Conservation (phyloP, 1,140 invertebrate genomes). For the Pseudomyrmex cubaensis region DNA sequence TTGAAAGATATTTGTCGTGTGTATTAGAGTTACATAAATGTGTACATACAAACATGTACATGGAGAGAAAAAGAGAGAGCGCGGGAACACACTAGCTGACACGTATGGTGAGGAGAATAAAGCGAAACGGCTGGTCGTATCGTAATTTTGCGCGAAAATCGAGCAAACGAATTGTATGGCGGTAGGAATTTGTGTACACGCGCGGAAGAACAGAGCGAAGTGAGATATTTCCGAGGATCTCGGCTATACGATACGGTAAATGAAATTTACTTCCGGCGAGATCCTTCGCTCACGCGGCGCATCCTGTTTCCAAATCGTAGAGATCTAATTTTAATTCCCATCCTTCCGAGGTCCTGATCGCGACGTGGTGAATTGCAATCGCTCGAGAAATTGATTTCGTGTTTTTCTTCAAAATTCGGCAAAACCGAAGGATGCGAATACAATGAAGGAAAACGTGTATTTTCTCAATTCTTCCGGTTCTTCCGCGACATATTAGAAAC, state of each 20-base stretch:
- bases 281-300: neutral
- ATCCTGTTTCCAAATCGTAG: slow-evolving; percentile 31
- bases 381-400: slow-evolving; percentile 17
- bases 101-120: slow-evolving; percentile 8
- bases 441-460: neutral
- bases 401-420: neutral
- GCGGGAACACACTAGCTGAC: slow-evolving; percentile 52
- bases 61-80: neutral
- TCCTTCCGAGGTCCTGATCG: neutral
- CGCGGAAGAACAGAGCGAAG: slow-evolving; percentile 62
- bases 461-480: slow-evolving; percentile 37
- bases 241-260: slow-evolving; percentile 46
- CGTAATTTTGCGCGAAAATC: slow-evolving; percentile 42
- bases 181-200: slow-evolving; percentile 78
- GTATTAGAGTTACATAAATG: slow-evolving; percentile 46
- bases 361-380: slow-evolving; percentile 29
- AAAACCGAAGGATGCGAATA: neutral
- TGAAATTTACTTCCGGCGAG: slow-evolving; percentile 30
- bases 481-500: slow-evolving; percentile 41
- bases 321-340: slow-evolving; percentile 30
- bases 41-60: slow-evolving; percentile 48
- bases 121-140: slow-evolving; percentile 48
- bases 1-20: slow-evolving; percentile 45
- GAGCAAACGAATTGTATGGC: slow-evolving; percentile 77
- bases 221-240: slow-evolving; percentile 76